Evolutionary conservation across 2,797 vertebrate species (phyloP), one percentile per base, ranked within the genome.

Genomic region (Halcyon badia): DNA sequence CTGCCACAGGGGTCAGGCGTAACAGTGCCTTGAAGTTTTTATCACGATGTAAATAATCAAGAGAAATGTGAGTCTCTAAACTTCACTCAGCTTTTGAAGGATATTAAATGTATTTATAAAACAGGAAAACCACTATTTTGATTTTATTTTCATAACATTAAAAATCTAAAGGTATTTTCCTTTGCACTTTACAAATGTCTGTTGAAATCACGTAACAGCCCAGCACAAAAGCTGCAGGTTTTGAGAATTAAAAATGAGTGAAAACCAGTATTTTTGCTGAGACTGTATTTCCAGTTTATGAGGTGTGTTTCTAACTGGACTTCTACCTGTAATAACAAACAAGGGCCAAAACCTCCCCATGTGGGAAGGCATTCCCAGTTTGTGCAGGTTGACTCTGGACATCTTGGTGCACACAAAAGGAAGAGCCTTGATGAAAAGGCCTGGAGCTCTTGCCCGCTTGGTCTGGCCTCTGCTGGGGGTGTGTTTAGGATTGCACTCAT

Each of bases 401-500:
- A 1, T 11, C 14, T 20, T 44, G 41, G 49, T 52, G 66, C 41
- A 56, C 0, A 0, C 10, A 44, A 56, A 31, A 14, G n/a, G 31
- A 73, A n/a, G 22, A 80, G 28, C 26, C 16, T 70, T 1, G 3
- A 15, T 15, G 31, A 4, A 17, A 20, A 28, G 26, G 35, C 20
- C 30, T 3, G 4, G 30, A 73, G 57, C 52, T 83, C 25, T 56
- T 0, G 0, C 33, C 6, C 37, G 1, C 12, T 25, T 28, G 24
- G 9, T 44, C 48, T 35, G 24, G 11, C 6, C 26, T 71, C 21
- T 39, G 44, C 57, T 64, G 54, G 54, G 44, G 56, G 44, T 42
- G 26, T 0, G 0, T 4, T 28, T 3, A 6, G 49, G 77, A 6
- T 31, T 49, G 13, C 11, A 31, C 13, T 26, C 2, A 0, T 51